A percentile compares a stretch with the other conserved stretches of the same genome.
Evolutionary conservation across 2,888 invertebrate species (phyloP).

Genomic region (Cantharis flavilabris): DNA sequence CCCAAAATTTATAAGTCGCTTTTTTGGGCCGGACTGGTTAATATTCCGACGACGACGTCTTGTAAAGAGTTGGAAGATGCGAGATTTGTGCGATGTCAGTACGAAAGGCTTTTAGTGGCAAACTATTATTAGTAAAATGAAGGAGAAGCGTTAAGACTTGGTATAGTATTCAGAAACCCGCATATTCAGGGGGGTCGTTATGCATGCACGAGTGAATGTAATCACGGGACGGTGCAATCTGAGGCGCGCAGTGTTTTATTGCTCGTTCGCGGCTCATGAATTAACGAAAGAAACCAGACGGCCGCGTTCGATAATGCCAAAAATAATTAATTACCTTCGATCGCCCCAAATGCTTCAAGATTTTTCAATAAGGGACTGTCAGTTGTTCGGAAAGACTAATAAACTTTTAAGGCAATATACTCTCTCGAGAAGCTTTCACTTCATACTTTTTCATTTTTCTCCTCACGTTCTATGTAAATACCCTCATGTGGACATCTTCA

Average conservation of each 20-base stretch:
- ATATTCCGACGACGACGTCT: neutral
- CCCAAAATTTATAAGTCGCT: neutral
- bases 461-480: slow-evolving; percentile 21
- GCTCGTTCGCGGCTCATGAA: slow-evolving; percentile 66
- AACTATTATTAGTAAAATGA: slow-evolving; percentile 30
- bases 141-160: slow-evolving; percentile 25
- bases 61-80: neutral
- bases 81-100: neutral
- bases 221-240: slow-evolving; percentile 47
- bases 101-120: slow-evolving; percentile 25
- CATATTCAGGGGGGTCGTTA: slow-evolving; percentile 41
- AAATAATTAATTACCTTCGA: slow-evolving; percentile 76
- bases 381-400: slow-evolving; percentile 51
- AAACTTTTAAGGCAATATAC: slow-evolving; percentile 47
- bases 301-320: slow-evolving; percentile 69
- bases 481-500: slow-evolving; percentile 11
- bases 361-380: slow-evolving; percentile 62
- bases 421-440: slow-evolving; percentile 16
- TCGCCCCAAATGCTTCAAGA: slow-evolving; percentile 65
- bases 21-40: neutral
- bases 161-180: slow-evolving; percentile 27
- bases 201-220: slow-evolving; percentile 51
- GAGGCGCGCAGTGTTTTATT: slow-evolving; percentile 50
- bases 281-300: slow-evolving; percentile 70
- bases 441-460: slow-evolving; percentile 22